Percentiles rank a stretch among this genome's conserved stretches.
phyloP scores from a whole-genome alignment of 2,888 invertebrate genomes.

The Bedellia somnulentella region DNA sequence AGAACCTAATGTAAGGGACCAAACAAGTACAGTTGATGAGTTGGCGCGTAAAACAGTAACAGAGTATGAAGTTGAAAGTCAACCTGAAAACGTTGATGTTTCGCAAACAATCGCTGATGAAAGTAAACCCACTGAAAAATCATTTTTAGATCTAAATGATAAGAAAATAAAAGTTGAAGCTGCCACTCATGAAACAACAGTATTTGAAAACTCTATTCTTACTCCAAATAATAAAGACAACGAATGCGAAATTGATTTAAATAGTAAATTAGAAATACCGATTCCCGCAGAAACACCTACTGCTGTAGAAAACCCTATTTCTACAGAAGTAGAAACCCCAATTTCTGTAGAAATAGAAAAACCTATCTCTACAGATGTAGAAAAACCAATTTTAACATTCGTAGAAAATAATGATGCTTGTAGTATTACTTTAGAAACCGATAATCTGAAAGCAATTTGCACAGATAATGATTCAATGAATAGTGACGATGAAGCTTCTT shows the following conservation, averaged over 20 bases:
- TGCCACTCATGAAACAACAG: not conserved
- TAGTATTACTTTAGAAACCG: constrained; percentile 13
- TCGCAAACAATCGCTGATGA: not conserved
- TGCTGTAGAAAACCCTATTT: not conserved
- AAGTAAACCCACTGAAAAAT: not conserved
- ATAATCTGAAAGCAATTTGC: constrained; percentile 19
- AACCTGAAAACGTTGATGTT: not conserved
- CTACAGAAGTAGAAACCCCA: not conserved
- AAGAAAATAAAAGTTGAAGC: not conserved
- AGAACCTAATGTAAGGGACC: not conserved
- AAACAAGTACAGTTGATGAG: not conserved
- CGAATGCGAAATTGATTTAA: not conserved
- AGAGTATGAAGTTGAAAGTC: not conserved
- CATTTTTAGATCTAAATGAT: not conserved
- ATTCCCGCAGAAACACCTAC: not conserved
- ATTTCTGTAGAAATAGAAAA: not conserved
- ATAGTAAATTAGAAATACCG: no score
- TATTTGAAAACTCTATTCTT: not conserved
- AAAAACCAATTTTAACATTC: not conserved
- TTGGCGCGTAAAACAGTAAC: no score
- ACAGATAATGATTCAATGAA: constrained; percentile 31
- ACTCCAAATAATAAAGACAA: not conserved
- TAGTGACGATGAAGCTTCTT: constrained; percentile 48
- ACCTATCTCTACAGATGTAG: not conserved
- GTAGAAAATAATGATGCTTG: not conserved